These are phyloP conservation scores for Caloenas nicobarica DNA, from an alignment of 2,113 vertebrate genomes.

Conservation along the genomic window DNA sequence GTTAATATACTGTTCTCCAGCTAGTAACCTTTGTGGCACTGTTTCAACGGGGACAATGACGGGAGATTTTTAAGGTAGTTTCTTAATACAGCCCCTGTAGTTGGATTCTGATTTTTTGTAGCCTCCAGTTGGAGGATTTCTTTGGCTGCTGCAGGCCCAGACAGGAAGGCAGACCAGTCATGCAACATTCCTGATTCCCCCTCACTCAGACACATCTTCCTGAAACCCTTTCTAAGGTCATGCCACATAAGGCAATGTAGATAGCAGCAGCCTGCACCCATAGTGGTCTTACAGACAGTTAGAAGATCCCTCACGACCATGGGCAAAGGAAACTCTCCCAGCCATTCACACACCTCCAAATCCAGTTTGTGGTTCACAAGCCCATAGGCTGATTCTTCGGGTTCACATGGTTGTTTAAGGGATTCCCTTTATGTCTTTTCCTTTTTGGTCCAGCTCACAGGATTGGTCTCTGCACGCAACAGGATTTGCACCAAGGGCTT, in stretches of 20 bases:
- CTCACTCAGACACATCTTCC: background rate
- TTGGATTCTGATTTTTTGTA: background rate
- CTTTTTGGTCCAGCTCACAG: background rate
- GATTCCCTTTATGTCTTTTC: background rate
- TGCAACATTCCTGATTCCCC: fast-evolving
- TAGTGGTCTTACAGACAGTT: background rate
- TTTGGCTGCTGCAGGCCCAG: background rate
- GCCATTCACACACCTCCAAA: background rate
- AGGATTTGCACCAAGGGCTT: background rate
- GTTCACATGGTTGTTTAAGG: background rate
- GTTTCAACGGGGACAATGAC: background rate
- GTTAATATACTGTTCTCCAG: background rate
- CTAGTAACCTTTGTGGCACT: background rate
- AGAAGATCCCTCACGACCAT: background rate
- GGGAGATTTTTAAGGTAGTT: background rate
- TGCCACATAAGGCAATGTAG: background rate
- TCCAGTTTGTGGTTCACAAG: background rate
- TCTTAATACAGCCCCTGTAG: too few species aligned
- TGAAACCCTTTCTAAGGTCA: background rate
- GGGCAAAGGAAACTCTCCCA: background rate
- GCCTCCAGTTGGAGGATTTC: background rate
- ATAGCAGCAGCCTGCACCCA: background rate
- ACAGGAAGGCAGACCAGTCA: background rate
- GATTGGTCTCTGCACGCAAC: fast-evolving
- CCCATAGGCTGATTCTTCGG: fast-evolving